Conservation (phyloP, 2,888 invertebrate species). For the Drosophila sordidula region DNA sequence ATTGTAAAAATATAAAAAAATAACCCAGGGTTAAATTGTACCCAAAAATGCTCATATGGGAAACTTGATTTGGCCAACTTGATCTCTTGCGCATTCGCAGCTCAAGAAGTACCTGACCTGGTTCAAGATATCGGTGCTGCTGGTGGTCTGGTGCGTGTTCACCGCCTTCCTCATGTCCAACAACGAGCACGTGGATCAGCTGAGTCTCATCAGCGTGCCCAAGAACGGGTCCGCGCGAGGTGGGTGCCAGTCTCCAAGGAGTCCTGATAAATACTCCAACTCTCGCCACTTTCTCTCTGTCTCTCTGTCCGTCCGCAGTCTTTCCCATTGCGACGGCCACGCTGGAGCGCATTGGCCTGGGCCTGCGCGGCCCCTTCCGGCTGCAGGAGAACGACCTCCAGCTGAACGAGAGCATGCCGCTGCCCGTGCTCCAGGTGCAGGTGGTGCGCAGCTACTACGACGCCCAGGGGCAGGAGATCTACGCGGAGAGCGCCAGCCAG, state of each 20-base stretch:
- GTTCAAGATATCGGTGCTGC: conserved; percentile 86
- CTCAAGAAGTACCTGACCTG: conserved; percentile 82
- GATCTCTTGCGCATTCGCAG: conserved; percentile 39
- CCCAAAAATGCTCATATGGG: no score
- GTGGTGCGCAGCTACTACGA: conserved; percentile 77
- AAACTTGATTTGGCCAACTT: no score
- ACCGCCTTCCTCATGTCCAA: conserved; percentile 89
- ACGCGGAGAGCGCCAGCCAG: conserved; percentile 70
- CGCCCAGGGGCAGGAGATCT: conserved; percentile 60
- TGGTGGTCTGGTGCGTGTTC: conserved; percentile 89
- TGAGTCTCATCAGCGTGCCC: conserved; percentile 88
- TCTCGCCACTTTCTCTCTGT: no score
- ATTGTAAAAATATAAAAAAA: no score
- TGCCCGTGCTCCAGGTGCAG: conserved; percentile 71
- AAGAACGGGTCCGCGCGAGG: conserved; percentile 71
- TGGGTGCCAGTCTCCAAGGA: conserved; percentile 19
- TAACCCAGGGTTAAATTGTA: no score
- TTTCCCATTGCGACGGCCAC: conserved; percentile 81
- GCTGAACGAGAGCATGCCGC: conserved; percentile 56
- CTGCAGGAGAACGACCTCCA: conserved; percentile 85
- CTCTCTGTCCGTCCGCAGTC: conserved; percentile 46
- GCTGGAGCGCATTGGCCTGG: conserved; percentile 86
- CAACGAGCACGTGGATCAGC: conserved; percentile 88
- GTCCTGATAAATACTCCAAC: neutral
- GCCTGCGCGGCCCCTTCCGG: conserved; percentile 87